A percentile compares a stretch with the other conserved stretches of the same genome.
phyloP scores from a whole-genome alignment of 2,113 vertebrate genomes.

The Candoia aspera region DNA sequence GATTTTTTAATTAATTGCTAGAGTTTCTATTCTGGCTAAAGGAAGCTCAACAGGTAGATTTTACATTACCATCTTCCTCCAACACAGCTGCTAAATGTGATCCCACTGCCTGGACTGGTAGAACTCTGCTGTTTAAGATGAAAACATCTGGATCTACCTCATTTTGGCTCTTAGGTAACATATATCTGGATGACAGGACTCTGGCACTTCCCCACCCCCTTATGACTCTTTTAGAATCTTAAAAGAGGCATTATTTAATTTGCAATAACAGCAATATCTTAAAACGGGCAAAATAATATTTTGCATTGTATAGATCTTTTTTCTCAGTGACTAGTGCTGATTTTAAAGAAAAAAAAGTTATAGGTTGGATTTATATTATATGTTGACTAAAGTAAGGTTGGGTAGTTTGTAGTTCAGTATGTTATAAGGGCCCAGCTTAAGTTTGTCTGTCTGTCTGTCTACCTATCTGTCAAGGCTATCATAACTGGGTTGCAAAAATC shows the following conservation, averaged over 20 bases:
- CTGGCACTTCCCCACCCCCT: not conserved
- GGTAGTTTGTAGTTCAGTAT: not conserved
- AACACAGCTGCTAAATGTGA: not conserved
- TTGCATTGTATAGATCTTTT: not conserved
- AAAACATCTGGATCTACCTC: not conserved
- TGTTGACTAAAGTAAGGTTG: not conserved
- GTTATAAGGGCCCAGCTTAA: not conserved
- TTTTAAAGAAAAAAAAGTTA: not conserved
- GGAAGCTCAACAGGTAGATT: not conserved
- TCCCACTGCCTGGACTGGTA: not conserved
- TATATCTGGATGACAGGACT: not conserved
- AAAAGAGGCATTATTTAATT: not conserved
- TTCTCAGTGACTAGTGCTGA: not conserved
- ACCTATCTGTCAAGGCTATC: not conserved
- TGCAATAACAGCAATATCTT: not conserved
- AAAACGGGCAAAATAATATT: too few relatives aligned
- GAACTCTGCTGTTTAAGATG: not conserved
- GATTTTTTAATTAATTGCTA: not conserved
- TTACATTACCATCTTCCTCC: not conserved
- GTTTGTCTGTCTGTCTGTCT: not conserved
- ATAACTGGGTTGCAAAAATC: not conserved
- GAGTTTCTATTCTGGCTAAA: not conserved
- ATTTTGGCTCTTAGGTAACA: not conserved
- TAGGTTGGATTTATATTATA: not conserved
- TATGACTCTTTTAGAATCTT: not conserved